A percentile compares a stretch with the other conserved stretches of the same genome.
phyloP scores from a whole-genome alignment of 2,113 vertebrate species.

The Mirza zaza region DNA sequence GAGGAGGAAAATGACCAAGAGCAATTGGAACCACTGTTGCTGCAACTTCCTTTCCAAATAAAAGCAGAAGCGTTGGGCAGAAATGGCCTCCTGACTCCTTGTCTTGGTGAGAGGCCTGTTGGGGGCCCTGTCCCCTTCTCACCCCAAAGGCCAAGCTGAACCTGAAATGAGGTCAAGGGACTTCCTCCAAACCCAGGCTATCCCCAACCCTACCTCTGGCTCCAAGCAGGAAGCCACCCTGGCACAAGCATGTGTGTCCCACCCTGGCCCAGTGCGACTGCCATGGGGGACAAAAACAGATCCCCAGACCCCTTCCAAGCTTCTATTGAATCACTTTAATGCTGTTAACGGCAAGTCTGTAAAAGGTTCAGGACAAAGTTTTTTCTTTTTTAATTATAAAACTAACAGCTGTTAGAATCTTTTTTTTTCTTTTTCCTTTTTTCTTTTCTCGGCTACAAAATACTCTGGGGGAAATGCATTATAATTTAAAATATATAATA shows the following conservation, averaged over 20 bases:
- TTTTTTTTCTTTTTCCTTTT: slow-evolving; percentile 43
- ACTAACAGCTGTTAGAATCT: slow-evolving; percentile 87
- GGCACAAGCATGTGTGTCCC: background rate
- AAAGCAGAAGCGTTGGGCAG: slow-evolving; percentile 60
- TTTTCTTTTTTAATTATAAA: slow-evolving; percentile 85
- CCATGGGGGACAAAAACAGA: slow-evolving; percentile 46
- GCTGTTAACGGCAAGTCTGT: slow-evolving; percentile 86
- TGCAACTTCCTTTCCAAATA: slow-evolving; percentile 72
- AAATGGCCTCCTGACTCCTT: slow-evolving; percentile 24
- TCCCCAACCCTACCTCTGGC: background rate
- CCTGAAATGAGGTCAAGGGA: background rate
- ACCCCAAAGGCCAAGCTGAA: slow-evolving; percentile 1
- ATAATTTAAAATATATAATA: slow-evolving; percentile 88
- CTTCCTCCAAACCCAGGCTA: background rate
- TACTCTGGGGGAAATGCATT: slow-evolving; percentile 83
- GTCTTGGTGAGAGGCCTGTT: slow-evolving; percentile 8
- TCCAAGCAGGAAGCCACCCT: background rate
- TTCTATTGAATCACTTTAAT: slow-evolving; percentile 86
- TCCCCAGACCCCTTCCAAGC: slow-evolving; percentile 28
- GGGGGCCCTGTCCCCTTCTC: background rate
- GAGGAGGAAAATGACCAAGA: slow-evolving; percentile 25
- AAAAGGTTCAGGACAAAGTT: slow-evolving; percentile 87
- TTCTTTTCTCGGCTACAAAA: slow-evolving; percentile 83
- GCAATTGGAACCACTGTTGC: background rate
- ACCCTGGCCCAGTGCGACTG: accelerated